phyloP scores from a whole-genome alignment of 2,797 vertebrate genomes.

The Myotis pilosus region DNA sequence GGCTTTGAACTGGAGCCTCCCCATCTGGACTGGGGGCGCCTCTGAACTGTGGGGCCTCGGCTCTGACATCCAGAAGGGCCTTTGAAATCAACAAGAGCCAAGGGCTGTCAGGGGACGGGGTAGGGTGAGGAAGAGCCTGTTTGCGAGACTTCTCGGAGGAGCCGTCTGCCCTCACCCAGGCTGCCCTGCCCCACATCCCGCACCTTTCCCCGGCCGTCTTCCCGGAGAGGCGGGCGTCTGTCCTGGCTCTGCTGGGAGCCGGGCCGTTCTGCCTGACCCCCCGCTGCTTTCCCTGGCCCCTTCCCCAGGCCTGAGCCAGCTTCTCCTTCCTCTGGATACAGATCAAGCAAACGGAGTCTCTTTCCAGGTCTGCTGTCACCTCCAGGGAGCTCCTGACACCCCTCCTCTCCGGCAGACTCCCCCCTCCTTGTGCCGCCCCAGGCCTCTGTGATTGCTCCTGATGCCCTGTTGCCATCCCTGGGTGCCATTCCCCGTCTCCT shows the following conservation, averaged over 20 bases:
- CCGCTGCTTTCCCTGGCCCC: neutral
- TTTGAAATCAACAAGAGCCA: constrained; percentile 64
- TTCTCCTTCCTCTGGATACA: constrained; percentile 28
- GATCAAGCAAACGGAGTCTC: neutral
- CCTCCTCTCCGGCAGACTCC: neutral
- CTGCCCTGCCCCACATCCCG: neutral
- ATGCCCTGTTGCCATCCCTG: neutral
- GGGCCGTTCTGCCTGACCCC: neutral
- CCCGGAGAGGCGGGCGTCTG: neutral
- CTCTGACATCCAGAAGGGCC: constrained; percentile 48
- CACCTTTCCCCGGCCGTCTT: neutral
- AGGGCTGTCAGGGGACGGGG: neutral
- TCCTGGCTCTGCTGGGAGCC: neutral
- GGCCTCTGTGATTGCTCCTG: neutral
- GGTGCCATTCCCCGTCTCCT: neutral
- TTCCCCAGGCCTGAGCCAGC: neutral
- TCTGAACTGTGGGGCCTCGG: constrained; percentile 32
- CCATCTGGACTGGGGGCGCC: constrained; percentile 64
- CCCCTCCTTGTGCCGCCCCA: neutral
- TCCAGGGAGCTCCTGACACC: neutral
- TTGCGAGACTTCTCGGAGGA: neutral
- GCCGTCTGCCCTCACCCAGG: neutral
- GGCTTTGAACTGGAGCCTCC: constrained; percentile 69
- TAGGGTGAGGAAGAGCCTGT: neutral
- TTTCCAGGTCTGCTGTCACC: neutral